Conservation (phyloP, 1,140 invertebrate species). For the Parapsyche elsis region DNA sequence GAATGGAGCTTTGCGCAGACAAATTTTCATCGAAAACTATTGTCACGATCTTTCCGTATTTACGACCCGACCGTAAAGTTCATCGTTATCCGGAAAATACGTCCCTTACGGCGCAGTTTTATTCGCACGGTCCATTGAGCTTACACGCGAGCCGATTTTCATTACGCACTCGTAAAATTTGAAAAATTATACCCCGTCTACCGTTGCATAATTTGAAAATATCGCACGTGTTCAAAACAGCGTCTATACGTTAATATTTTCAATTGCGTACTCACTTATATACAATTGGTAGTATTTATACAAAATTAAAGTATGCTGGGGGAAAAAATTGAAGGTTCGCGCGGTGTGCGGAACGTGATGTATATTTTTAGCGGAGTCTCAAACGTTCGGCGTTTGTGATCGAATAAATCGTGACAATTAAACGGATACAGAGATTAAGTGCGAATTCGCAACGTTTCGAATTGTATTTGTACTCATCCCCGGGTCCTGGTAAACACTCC, state of each 20-base stretch:
- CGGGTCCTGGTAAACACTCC: not conserved
- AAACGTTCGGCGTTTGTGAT: constrained; percentile 22
- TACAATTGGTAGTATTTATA: not conserved
- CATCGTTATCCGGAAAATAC: constrained; percentile 7
- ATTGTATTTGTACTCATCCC: constrained; percentile 9
- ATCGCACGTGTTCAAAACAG: not conserved
- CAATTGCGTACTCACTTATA: too few relatives aligned
- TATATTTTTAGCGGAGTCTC: constrained; percentile 42
- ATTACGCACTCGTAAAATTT: too few relatives aligned
- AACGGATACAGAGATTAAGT: constrained; percentile 44
- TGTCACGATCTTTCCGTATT: constrained; percentile 20
- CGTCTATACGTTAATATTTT: too few relatives aligned
- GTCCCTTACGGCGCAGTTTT: not conserved
- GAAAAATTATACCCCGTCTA: not conserved
- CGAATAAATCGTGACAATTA: constrained; percentile 53
- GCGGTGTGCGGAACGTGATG: constrained; percentile 43
- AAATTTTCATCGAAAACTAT: constrained; percentile 17
- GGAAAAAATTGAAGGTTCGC: not conserved
- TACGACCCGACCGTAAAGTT: not conserved
- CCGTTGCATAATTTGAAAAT: not conserved
- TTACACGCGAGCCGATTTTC: too few relatives aligned
- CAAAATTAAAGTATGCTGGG: not conserved
- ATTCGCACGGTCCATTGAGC: not conserved
- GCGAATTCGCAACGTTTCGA: not conserved
- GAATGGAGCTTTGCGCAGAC: not conserved